Evolutionary conservation across 2,888 invertebrate genomes (phyloP).

Genomic region (Empis stercorea): DNA sequence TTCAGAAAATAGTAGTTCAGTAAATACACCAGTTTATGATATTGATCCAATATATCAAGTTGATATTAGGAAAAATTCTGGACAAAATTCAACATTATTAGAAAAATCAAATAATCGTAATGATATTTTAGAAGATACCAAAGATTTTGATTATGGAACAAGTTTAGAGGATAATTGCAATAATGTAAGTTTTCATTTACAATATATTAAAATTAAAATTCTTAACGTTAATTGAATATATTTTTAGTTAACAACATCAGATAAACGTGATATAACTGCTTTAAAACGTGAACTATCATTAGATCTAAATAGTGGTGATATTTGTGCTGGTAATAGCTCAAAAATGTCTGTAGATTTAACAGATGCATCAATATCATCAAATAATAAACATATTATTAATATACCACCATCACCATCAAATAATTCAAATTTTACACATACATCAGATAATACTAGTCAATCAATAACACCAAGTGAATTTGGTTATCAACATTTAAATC

Average conservation of each 20-base stretch:
- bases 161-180: conserved; percentile 31
- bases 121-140: conserved; percentile 15
- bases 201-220: too few relatives aligned
- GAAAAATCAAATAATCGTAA: conserved; percentile 18
- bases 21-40: conserved; percentile 35
- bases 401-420: conserved; percentile 26
- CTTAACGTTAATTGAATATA: too few relatives aligned
- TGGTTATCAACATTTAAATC: conserved; percentile 35
- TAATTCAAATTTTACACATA: conserved; percentile 28
- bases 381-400: conserved; percentile 5
- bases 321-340: conserved; percentile 12
- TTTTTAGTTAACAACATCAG: conserved; percentile 18
- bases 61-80: conserved; percentile 21
- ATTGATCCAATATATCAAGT: conserved; percentile 29
- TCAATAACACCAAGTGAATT: conserved; percentile 37
- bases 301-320: conserved; percentile 25
- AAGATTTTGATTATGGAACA: conserved; percentile 19
- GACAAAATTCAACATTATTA: too few relatives aligned
- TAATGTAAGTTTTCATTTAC: conserved; percentile 20
- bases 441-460: conserved; percentile 36
- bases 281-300: conserved; percentile 34
- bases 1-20: conserved; percentile 35
- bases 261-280: conserved; percentile 32
- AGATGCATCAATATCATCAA: conserved; percentile 13
- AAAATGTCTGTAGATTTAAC: conserved; percentile 21